Percentiles rank a stretch among this genome's conserved stretches.
Conservation (phyloP, 1,140 invertebrate species). For the Cherax destructor region DNA sequence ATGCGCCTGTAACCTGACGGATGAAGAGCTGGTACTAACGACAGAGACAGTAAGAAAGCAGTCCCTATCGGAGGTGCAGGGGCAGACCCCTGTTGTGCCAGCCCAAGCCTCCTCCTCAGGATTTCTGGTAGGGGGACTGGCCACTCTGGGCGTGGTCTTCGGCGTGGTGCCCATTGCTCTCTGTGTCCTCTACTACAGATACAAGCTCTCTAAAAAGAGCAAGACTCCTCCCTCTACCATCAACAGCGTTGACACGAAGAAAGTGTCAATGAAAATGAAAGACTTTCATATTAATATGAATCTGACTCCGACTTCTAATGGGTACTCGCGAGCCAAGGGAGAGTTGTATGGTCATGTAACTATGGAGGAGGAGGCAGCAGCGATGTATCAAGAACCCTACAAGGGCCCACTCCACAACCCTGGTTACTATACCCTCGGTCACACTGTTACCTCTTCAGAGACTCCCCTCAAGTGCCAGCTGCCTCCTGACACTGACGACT, state of each 20-base stretch:
- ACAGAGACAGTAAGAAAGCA: slow-evolving; percentile 79
- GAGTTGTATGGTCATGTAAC: slow-evolving; percentile 79
- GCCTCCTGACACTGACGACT: slow-evolving; percentile 70
- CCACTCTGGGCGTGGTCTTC: slow-evolving; percentile 65
- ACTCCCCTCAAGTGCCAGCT: slow-evolving; percentile 78
- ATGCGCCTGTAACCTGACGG: slow-evolving; percentile 61
- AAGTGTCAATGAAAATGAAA: slow-evolving; percentile 73
- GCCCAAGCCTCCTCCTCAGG: slow-evolving; percentile 58
- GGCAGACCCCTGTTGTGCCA: slow-evolving; percentile 53
- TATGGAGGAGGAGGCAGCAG: slow-evolving; percentile 77
- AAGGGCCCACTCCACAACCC: slow-evolving; percentile 72
- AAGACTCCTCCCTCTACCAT: slow-evolving; percentile 57
- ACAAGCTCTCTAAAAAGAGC: slow-evolving; percentile 39
- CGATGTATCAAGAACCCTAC: slow-evolving; percentile 75
- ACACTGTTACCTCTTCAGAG: slow-evolving; percentile 77
- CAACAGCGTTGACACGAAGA: slow-evolving; percentile 59
- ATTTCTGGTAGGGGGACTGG: slow-evolving; percentile 56
- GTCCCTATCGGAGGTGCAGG: slow-evolving; percentile 58
- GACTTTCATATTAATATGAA: slow-evolving; percentile 74
- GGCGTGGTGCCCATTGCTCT: slow-evolving; percentile 67
- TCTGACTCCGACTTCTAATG: slow-evolving; percentile 58
- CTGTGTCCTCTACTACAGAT: slow-evolving; percentile 60
- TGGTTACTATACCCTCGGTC: slow-evolving; percentile 73
- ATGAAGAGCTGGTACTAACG: slow-evolving; percentile 39
- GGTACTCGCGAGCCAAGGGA: slow-evolving; percentile 76